Evolutionary conservation across 1,140 invertebrate species (phyloP).

Genomic region (Aphelinus atriplicis): DNA sequence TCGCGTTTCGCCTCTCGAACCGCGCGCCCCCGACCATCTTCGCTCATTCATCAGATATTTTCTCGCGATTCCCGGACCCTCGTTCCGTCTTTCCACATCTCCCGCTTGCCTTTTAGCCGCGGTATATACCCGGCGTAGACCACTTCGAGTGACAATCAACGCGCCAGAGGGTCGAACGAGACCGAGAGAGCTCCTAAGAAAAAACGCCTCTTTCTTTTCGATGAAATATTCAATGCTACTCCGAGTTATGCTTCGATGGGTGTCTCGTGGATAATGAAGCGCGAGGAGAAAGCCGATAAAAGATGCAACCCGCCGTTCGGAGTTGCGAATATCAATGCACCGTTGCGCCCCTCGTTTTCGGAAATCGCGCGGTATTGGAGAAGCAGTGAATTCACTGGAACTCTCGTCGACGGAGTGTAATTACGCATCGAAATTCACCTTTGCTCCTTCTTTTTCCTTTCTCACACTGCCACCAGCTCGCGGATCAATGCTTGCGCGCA

Average conservation of each 20-base stretch:
- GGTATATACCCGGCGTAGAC: constrained; percentile 4
- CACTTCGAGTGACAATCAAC: constrained; percentile 57
- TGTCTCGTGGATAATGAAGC: constrained; percentile 30
- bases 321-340: constrained; percentile 4
- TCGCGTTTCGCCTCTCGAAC: constrained; percentile 34
- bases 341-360: background rate
- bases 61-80: background rate
- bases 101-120: background rate
- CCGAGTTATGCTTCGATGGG: constrained; percentile 27
- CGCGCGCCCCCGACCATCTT: too few relatives aligned
- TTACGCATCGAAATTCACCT: too few relatives aligned
- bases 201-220: constrained; percentile 46
- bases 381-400: too few relatives aligned
- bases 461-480: too few relatives aligned
- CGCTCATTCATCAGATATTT: constrained; percentile 9
- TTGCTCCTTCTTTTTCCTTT: too few relatives aligned
- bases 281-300: constrained; percentile 16
- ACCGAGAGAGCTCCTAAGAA: constrained; percentile 39
- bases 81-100: background rate
- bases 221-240: constrained; percentile 57
- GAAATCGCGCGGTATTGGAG: too few relatives aligned
- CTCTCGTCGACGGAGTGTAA: too few relatives aligned
- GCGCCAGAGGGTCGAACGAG: background rate
- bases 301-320: constrained; percentile 22
- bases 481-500: too few relatives aligned